Evolutionary conservation across 1,140 invertebrate species (phyloP), one percentile per base, ranked within the genome.

Genomic region (Chymomyza costata): DNA sequence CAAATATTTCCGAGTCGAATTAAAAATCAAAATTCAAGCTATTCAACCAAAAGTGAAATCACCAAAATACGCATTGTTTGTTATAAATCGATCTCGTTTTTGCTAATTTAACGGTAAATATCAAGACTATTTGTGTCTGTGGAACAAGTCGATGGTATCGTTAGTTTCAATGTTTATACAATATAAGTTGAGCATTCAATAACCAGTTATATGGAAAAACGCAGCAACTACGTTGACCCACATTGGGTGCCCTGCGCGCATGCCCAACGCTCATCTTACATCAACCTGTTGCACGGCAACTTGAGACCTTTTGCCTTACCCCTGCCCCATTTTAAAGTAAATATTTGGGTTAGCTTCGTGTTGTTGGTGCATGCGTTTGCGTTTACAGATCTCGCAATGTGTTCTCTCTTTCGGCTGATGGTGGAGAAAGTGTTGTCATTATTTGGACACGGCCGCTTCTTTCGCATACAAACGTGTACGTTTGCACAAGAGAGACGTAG

Each of bases 101-200:
- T 80, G 71, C 63, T 67, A 80, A 78, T 14, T 38, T 57, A 78
- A 78, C 73, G 71, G 71, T 78, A 78, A 78, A 78, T 62, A 66
- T 80, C 54, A n/a, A 46, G 49, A 63, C 55, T 58, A 44, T 52
- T 13, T 39, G 48, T 39, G 47, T 15, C 1, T 40, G 32, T 19
- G 14, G 31, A 16, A 49, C 18, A 7, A 14, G 11, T 14, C 18
- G 7, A 30, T 14, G 43, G 34, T n/a, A n/a, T n/a, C n/a, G n/a
- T n/a, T n/a, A n/a, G n/a, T n/a, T n/a, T n/a, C n/a, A n/a, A n/a
- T n/a, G n/a, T n/a, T 76, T 71, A 71, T 57, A 67, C 63, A 80
- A 78, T 66, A 56, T 25, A n/a, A n/a, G n/a, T n/a, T 25, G 21
- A 25, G 21, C 21, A 25, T 25, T 25, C 21, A 8, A 25, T 5